Percentiles rank a stretch among this genome's conserved stretches.
Evolutionary conservation across 2,113 vertebrate species (phyloP).

Genomic region (Pollachius pollachius): DNA sequence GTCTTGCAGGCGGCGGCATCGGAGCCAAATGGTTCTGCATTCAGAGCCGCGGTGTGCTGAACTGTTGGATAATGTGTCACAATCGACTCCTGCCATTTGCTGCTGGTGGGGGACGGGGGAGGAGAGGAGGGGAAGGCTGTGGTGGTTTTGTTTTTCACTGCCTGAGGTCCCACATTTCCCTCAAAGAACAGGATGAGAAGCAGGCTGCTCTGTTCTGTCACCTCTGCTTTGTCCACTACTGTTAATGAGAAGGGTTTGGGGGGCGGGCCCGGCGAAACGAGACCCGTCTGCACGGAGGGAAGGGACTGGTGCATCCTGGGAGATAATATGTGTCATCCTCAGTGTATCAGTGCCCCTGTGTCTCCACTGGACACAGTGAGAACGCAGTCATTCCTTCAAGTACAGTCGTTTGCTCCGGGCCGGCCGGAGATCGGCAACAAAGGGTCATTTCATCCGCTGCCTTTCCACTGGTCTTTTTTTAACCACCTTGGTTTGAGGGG

Average conservation of each 20-base stretch:
- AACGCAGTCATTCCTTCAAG: slow-evolving; percentile 44
- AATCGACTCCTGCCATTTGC: slow-evolving; percentile 21
- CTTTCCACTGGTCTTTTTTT: slow-evolving; percentile 10
- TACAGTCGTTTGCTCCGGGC: slow-evolving; percentile 13
- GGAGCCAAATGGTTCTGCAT: slow-evolving; percentile 12
- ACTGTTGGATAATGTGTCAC: slow-evolving; percentile 31
- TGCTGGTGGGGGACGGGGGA: slow-evolving; percentile 9
- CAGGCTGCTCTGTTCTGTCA: slow-evolving; percentile 14
- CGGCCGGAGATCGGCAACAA: not conserved
- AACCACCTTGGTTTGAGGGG: not conserved
- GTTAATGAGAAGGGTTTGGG: slow-evolving; percentile 14
- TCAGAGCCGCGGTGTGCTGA: slow-evolving; percentile 1
- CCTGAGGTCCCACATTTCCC: slow-evolving; percentile 4
- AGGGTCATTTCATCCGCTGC: slow-evolving; percentile 26
- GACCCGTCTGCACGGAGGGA: slow-evolving; percentile 58
- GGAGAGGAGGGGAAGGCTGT: not conserved
- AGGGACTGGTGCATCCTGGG: slow-evolving; percentile 47
- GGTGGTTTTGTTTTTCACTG: not conserved
- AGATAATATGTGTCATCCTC: slow-evolving; percentile 50
- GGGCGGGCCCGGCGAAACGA: slow-evolving; percentile 14
- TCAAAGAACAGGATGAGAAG: not conserved
- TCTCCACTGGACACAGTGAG: slow-evolving; percentile 56
- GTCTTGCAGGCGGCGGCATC: slow-evolving; percentile 1
- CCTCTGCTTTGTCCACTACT: slow-evolving; percentile 13
- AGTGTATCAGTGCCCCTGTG: slow-evolving; percentile 62